A percentile compares a stretch with the other conserved stretches of the same genome.
Evolutionary conservation across 2,888 invertebrate genomes (phyloP).

Genomic region (Acutogordius australiensis): DNA sequence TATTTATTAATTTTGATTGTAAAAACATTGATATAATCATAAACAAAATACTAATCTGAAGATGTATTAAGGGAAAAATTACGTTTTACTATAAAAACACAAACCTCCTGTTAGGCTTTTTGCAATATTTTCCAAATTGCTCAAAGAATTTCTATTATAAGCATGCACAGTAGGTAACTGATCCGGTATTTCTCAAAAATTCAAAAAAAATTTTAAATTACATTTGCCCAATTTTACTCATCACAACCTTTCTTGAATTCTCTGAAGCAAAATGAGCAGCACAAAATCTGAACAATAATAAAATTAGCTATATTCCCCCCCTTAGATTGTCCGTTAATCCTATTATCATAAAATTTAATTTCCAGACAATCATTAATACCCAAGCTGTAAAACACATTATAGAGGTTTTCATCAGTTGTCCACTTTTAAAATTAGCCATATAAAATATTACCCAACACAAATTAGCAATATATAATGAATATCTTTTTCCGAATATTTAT

Average conservation of each 20-base stretch:
- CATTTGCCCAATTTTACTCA: slow-evolving; percentile 39
- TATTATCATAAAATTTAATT: slow-evolving; percentile 94
- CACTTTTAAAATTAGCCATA: slow-evolving; percentile 36
- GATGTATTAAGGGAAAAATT: too few relatives aligned
- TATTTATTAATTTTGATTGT: not conserved
- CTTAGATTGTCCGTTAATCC: slow-evolving; percentile 89
- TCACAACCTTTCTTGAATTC: slow-evolving; percentile 49
- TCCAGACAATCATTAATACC: slow-evolving; percentile 78
- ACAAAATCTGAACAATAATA: slow-evolving; percentile 36
- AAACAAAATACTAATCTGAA: not conserved
- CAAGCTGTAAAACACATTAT: slow-evolving; percentile 52
- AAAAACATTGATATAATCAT: not conserved
- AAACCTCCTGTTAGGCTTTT: slow-evolving; percentile 15
- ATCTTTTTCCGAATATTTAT: slow-evolving; percentile 20
- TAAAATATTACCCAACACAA: slow-evolving; percentile 43
- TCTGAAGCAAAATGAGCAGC: slow-evolving; percentile 75
- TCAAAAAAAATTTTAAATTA: slow-evolving; percentile 11
- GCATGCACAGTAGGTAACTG: slow-evolving; percentile 73
- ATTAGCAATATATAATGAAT: slow-evolving; percentile 78
- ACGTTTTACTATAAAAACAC: too few relatives aligned
- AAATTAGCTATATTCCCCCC: slow-evolving; percentile 30
- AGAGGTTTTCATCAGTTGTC: slow-evolving; percentile 86
- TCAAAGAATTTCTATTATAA: slow-evolving; percentile 60
- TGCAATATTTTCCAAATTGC: slow-evolving; percentile 28
- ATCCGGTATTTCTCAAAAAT: slow-evolving; percentile 46